Base-by-base conservation (phyloP, 2,888 invertebrate genomes). In the Oxyteleia sp. region DNA sequence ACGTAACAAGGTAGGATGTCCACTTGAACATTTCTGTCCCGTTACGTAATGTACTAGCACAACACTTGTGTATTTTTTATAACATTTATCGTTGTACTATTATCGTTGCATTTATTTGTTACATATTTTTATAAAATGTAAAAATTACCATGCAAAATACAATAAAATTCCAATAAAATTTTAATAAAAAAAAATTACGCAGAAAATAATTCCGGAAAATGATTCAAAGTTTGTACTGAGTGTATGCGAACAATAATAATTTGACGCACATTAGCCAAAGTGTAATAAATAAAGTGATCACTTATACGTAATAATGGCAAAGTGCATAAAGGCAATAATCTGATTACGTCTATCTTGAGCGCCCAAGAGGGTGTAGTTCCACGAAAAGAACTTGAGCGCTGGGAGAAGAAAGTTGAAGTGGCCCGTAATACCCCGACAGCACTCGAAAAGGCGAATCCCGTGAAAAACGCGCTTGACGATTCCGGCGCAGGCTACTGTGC, bases 291-390 rank as follows among this genome's bases (percentile, higher is more conserved):
- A 59, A 53, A 63, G 35, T 64, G 49, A 45, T 47, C 61, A 29
- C 51, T 47, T 71, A 45, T 51, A 41, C 7, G 57, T 51, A 69
- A 68, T 68, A 59, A 68, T 35, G 49, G 18, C 26, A 20, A 15
- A 5, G 49, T 41, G 71, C 63, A 71, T 79, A 57, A 87, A 90
- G 84, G 85, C 55, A 69, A 85, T 91, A 92, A 93, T 92, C 88
- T 86, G 86, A 86, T 92, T 90, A 91, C 72, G 82, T 80, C 43
- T 71, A 89, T 89, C 86, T 93, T 90, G 89, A 91, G 93, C 89
- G 90, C 86, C 87, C 89, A 92, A 92, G 90, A 91, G 92, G 89
- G 90, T 88, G 92, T 90, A 85, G 84, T 82, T 88, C 84, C 88
- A 85, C 75, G 57, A 76, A 82, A 78, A 71, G 86, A 84, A 63